Conservation (phyloP, 2,797 vertebrate species). For the Peromyscus melanophrys region DNA sequence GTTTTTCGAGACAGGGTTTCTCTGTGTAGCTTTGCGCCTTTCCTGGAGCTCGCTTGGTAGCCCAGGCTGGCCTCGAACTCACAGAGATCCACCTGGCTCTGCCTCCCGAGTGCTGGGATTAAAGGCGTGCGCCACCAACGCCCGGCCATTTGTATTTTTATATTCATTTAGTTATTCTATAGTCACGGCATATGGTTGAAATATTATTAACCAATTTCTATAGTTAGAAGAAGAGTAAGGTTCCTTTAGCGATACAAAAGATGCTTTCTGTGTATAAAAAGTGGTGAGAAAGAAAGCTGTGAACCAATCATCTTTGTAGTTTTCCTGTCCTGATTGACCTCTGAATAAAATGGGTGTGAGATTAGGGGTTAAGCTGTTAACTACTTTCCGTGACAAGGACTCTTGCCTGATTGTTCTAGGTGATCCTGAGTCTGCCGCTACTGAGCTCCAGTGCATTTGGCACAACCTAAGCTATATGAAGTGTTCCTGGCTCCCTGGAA, state of each 20-base stretch:
- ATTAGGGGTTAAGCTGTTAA: background rate
- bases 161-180: conserved; percentile 48
- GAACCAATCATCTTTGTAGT: conserved; percentile 25
- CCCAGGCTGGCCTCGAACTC: too few relatives aligned
- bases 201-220: conserved; percentile 28
- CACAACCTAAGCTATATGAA: conserved; percentile 86
- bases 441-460: conserved; percentile 87
- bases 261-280: conserved; percentile 32
- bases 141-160: conserved; percentile 56
- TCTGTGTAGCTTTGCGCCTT: too few relatives aligned
- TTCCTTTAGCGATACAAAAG: background rate
- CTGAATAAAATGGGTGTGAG: conserved; percentile 9
- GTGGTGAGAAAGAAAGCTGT: conserved; percentile 39
- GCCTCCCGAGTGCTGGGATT: too few relatives aligned
- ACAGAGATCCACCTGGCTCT: too few relatives aligned
- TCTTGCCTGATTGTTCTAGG: conserved; percentile 83
- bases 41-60: too few relatives aligned
- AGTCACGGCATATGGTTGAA: conserved; percentile 12
- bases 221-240: conserved; percentile 22
- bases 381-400: conserved; percentile 3
- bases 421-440: conserved; percentile 87
- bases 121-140: too few relatives aligned
- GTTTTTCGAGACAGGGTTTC: too few relatives aligned
- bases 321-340: conserved; percentile 10
- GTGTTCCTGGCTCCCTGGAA: conserved; percentile 89